A percentile compares a stretch with the other conserved stretches of the same genome.
Conservation (phyloP, 1,140 invertebrate species). For the Yoshiicerus persimilis region DNA sequence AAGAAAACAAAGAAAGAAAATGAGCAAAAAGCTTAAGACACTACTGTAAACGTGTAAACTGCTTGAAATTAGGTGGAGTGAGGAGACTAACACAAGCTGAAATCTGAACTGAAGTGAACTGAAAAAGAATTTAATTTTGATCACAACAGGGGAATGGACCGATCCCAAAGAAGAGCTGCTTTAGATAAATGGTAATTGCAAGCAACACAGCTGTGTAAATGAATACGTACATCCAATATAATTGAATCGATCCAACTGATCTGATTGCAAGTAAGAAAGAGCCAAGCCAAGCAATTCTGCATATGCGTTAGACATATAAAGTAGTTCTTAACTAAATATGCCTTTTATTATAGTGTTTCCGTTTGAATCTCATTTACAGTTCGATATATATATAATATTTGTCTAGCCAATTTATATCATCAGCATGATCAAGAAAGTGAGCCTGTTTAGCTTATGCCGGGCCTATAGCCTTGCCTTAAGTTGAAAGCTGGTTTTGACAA, state of each 20-base stretch:
- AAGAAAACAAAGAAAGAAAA: background rate
- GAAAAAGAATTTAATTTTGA: background rate
- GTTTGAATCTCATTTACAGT: background rate
- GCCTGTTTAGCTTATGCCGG: background rate
- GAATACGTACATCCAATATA: background rate
- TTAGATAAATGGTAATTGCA: background rate
- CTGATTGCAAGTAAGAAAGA: background rate
- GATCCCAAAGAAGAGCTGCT: background rate
- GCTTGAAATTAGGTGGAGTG: background rate
- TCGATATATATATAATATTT: background rate
- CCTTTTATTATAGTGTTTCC: background rate
- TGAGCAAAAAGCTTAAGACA: background rate
- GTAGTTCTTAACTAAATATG: background rate
- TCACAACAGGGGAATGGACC: background rate
- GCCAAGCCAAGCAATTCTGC: background rate
- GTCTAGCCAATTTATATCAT: background rate
- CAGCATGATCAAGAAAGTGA: background rate
- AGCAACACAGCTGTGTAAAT: background rate
- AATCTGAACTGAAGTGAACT: too few species aligned
- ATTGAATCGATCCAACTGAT: background rate
- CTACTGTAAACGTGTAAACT: background rate
- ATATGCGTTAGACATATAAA: background rate
- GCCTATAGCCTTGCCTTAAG: background rate
- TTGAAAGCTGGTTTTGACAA: background rate
- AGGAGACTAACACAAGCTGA: too few species aligned